These are phyloP conservation scores for Cotesia glomerata DNA, from an alignment of 1,140 invertebrate genomes.

Conservation along the genomic window DNA sequence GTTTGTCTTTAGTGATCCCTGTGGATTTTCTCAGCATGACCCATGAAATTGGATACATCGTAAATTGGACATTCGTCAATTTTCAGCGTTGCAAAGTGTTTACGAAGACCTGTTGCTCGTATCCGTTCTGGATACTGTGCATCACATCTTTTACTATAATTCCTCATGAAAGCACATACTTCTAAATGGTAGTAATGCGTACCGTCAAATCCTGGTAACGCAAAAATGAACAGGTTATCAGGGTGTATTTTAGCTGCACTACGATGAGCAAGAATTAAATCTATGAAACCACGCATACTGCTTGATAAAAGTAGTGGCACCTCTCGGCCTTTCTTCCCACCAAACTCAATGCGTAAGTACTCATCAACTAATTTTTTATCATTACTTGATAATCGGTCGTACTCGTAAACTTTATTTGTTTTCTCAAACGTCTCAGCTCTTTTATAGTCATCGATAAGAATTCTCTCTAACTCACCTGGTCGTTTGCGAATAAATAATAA, in stretches of 20 bases:
- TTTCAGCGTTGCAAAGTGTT: not conserved
- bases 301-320: not conserved
- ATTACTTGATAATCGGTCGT: not conserved
- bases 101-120: not conserved
- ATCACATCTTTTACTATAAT: constrained; percentile 28
- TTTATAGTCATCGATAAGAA: not conserved
- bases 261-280: constrained; percentile 17
- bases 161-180: constrained; percentile 27
- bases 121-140: constrained; percentile 20
- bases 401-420: not conserved
- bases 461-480: not conserved
- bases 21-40: not conserved
- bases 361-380: not conserved
- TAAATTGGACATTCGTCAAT: not conserved
- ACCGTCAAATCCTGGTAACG: constrained; percentile 18
- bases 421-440: not conserved
- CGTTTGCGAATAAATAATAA: no score
- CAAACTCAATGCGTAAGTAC: not conserved
- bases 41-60: not conserved
- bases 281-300: not conserved
- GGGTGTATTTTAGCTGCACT: constrained; percentile 11
- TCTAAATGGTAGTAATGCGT: constrained; percentile 20
- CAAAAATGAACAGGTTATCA: constrained; percentile 31
- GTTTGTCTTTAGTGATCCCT: not conserved
- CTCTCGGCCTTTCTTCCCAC: not conserved